A percentile compares a stretch with the other conserved stretches of the same genome.
Conservation (phyloP, 2,888 invertebrate species). For the Micoletzkya japonica region DNA sequence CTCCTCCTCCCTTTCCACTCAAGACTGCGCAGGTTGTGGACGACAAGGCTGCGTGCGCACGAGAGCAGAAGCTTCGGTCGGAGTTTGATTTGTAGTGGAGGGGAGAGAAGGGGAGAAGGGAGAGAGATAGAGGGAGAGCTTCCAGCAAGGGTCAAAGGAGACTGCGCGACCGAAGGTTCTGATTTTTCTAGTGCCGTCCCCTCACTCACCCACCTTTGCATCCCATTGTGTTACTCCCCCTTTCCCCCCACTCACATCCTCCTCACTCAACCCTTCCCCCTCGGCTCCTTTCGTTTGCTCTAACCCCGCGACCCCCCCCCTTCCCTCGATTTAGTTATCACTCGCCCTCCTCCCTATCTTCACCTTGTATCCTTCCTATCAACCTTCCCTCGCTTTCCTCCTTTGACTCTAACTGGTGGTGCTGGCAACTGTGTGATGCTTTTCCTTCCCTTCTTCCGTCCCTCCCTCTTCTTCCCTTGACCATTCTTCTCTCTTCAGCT, state of each 20-base stretch:
- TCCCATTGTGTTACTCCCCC: no score
- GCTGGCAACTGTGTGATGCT: no score
- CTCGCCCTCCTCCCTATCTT: no score
- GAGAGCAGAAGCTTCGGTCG: not conserved
- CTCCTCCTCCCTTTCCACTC: not conserved
- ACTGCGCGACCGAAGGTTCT: not conserved
- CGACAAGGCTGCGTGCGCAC: not conserved
- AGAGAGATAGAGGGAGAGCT: not conserved
- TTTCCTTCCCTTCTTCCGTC: not conserved
- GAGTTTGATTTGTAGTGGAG: not conserved
- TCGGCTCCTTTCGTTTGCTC: no score
- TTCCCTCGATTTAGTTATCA: constrained; percentile 2
- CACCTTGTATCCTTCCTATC: not conserved
- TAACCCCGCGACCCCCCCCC: not conserved
- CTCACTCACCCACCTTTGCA: not conserved
- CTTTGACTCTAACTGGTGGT: no score
- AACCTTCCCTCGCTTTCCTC: no score
- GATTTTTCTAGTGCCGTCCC: not conserved
- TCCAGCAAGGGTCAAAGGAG: not conserved
- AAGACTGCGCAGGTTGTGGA: not conserved
- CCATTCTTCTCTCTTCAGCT: not conserved
- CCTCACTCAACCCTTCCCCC: no score
- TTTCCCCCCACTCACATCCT: no score
- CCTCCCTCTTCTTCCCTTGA: not conserved
- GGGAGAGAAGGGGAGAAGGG: not conserved